These are phyloP conservation scores for Hypselothyrea guttata DNA, from an alignment of 2,888 invertebrate species.

Conservation along the genomic window DNA sequence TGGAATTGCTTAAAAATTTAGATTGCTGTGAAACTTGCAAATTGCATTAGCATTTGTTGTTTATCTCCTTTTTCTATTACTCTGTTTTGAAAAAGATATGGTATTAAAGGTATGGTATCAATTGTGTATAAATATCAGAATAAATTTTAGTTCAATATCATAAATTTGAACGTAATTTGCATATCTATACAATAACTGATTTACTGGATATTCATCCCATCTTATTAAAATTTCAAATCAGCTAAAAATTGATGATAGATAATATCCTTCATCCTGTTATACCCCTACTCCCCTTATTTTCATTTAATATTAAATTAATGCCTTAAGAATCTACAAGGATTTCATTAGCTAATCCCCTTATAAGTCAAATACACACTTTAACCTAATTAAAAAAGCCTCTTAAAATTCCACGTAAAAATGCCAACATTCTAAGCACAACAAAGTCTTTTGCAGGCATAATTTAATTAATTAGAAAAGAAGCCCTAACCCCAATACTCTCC, in stretches of 20 bases:
- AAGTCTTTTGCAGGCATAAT: constrained; percentile 44
- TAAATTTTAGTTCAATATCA: too few relatives aligned
- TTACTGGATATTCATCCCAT: too few relatives aligned
- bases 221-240: too few relatives aligned
- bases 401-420: constrained; percentile 30
- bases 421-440: constrained; percentile 12
- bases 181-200: too few relatives aligned
- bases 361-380: constrained; percentile 14
- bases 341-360: not conserved
- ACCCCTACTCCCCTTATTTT: not conserved
- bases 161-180: too few relatives aligned
- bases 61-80: not conserved
- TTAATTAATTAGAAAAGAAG: constrained; percentile 49
- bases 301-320: constrained; percentile 19
- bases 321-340: not conserved
- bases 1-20: constrained; percentile 67
- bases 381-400: constrained; percentile 44
- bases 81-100: constrained; percentile 10
- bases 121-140: not conserved
- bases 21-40: constrained; percentile 42
- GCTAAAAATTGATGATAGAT: too few relatives aligned
- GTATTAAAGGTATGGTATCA: not conserved
- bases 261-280: not conserved
- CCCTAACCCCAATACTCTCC: constrained; percentile 5
- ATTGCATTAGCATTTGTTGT: constrained; percentile 8